phyloP scores from a whole-genome alignment of 2,113 vertebrate genomes.

The Cebus imitator region DNA sequence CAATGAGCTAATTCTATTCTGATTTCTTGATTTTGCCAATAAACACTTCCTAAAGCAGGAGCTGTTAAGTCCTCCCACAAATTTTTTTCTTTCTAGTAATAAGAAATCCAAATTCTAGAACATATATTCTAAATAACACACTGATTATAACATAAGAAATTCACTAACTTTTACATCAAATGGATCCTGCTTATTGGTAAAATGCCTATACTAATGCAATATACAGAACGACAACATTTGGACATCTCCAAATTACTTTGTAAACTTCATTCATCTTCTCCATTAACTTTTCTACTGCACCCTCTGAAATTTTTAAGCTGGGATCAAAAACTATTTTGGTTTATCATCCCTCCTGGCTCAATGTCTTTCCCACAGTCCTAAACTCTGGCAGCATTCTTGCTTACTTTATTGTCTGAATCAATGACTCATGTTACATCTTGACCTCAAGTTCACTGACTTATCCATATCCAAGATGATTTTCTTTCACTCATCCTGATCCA shows the following conservation, averaged over 20 bases:
- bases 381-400: neutral
- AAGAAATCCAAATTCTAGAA: neutral
- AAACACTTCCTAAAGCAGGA: neutral
- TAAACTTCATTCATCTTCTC: neutral
- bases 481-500: neutral
- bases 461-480: neutral
- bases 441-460: neutral
- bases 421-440: neutral
- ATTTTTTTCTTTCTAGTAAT: neutral
- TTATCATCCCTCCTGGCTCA: neutral
- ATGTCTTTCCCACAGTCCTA: neutral
- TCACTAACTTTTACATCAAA: neutral
- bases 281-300: neutral
- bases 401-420: neutral
- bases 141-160: neutral
- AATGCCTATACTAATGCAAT: neutral
- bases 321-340: neutral
- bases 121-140: neutral
- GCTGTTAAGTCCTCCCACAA: neutral
- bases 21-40: neutral
- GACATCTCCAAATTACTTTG: neutral
- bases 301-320: neutral
- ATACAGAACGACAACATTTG: neutral
- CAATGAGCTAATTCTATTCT: neutral
- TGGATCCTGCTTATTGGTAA: constrained; percentile 32